Percentiles rank a stretch among this genome's conserved stretches.
Conservation (phyloP, 1,140 invertebrate species). For the Maniola jurtina region DNA sequence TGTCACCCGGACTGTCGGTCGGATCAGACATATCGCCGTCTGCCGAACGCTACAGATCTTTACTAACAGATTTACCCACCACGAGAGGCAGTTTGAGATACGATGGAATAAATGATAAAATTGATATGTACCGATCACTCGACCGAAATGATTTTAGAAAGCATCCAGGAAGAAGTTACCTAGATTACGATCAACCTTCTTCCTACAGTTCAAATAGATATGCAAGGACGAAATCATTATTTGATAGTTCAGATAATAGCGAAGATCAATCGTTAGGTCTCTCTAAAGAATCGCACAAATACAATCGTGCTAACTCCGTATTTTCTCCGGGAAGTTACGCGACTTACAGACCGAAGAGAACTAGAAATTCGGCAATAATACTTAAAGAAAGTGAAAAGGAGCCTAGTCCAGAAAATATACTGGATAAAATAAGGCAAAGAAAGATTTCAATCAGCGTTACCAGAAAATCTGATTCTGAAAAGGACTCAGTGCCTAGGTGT, state of each 20-base stretch:
- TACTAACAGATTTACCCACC: conserved; percentile 57
- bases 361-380: conserved; percentile 73
- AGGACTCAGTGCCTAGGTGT: conserved; percentile 70
- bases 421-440: conserved; percentile 75
- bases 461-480: conserved; percentile 62
- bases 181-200: conserved; percentile 65
- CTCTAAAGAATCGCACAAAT: conserved; percentile 62
- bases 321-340: conserved; percentile 74
- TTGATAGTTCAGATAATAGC: conserved; percentile 60
- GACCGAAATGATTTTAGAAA: conserved; percentile 73
- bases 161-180: conserved; percentile 61
- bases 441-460: conserved; percentile 74
- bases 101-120: conserved; percentile 66
- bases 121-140: conserved; percentile 69
- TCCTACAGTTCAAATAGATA: conserved; percentile 67
- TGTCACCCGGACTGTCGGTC: conserved; percentile 60
- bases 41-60: conserved; percentile 65
- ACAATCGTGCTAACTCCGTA: conserved; percentile 71
- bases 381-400: conserved; percentile 74
- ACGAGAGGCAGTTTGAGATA: conserved; percentile 56
- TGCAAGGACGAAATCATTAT: conserved; percentile 68
- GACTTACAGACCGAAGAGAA: conserved; percentile 73
- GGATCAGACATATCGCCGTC: conserved; percentile 66
- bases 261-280: conserved; percentile 50
- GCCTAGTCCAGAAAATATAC: conserved; percentile 73